These are phyloP conservation scores for Cataglyphis albicans DNA, from an alignment of 2,888 invertebrate species.

Conservation along the genomic window DNA sequence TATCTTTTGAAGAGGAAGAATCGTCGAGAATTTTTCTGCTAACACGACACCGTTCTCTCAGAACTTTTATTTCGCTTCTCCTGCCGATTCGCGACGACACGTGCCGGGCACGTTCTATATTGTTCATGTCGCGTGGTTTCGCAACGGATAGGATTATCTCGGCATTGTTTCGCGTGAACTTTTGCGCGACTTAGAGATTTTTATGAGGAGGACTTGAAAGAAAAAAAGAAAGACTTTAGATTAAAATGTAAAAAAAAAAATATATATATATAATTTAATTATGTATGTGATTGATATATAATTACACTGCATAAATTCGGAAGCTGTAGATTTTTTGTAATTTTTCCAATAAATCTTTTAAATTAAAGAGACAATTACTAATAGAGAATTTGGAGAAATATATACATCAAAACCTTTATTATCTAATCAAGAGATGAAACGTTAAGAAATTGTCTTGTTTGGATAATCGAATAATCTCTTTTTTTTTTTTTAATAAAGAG, in stretches of 20 bases:
- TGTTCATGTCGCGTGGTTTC: conserved; percentile 24
- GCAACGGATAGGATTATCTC: conserved; percentile 24
- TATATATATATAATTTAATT: background rate
- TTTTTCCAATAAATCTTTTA: background rate
- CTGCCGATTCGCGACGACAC: conserved; percentile 26
- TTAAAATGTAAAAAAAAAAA: background rate
- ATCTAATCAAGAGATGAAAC: background rate
- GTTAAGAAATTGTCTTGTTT: background rate
- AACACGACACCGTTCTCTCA: conserved; percentile 23
- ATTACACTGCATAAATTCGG: background rate
- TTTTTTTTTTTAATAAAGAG: background rate
- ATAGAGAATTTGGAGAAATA: background rate
- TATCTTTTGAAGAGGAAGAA: conserved; percentile 18
- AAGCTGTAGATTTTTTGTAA: background rate
- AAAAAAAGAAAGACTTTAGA: background rate
- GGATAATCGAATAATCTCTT: background rate
- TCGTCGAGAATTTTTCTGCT: conserved; percentile 44
- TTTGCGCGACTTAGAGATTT: background rate
- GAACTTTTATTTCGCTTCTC: conserved; percentile 36
- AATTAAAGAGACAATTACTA: background rate
- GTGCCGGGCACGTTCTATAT: conserved; percentile 45
- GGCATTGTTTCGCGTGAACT: conserved; percentile 35
- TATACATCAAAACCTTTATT: no score
- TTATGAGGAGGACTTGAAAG: conserved; percentile 6
- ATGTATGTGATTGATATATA: background rate